A percentile compares a stretch with the other conserved stretches of the same genome.
phyloP scores from a whole-genome alignment of 64 coral and sea anemone genomes.

The Montipora cactus region DNA sequence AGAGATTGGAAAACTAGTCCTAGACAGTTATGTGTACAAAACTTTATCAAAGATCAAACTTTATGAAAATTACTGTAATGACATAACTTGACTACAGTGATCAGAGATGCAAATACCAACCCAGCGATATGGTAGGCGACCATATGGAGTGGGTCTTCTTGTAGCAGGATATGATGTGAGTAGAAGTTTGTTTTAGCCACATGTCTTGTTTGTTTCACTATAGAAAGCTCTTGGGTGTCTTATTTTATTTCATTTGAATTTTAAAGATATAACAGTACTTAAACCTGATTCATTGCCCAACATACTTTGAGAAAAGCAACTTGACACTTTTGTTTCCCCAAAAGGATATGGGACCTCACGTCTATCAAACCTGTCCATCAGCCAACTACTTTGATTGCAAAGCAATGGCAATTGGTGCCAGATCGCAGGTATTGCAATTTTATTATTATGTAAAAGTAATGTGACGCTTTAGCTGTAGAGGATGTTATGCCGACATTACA shows the following conservation, averaged over 20 bases:
- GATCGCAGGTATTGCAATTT: conserved; percentile 82
- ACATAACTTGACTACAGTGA: conserved; percentile 8
- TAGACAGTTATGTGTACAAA: too few relatives aligned
- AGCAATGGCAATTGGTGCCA: conserved; percentile 99
- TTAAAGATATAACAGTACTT: too few relatives aligned
- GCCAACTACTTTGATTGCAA: conserved; percentile 99
- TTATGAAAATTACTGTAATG: background rate
- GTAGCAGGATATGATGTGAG: conserved; percentile 98
- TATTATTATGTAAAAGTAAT: background rate
- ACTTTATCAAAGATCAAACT: too few relatives aligned
- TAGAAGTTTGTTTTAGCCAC: background rate
- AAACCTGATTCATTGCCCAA: too few relatives aligned
- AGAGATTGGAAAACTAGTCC: too few relatives aligned
- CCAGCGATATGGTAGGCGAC: conserved; percentile 88
- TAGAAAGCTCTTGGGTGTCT: background rate
- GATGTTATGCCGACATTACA: too few relatives aligned
- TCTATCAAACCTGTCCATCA: conserved; percentile 98
- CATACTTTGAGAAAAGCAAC: background rate
- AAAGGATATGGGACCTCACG: conserved; percentile 93
- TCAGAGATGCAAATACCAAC: conserved; percentile 99
- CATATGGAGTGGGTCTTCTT: conserved; percentile 97
- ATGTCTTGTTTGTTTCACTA: background rate
- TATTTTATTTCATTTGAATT: background rate
- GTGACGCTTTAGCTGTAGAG: too few relatives aligned
- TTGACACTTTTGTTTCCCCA: background rate